Conservation (phyloP, 2,113 vertebrate genomes). For the Brienomyrus brachyistius region DNA sequence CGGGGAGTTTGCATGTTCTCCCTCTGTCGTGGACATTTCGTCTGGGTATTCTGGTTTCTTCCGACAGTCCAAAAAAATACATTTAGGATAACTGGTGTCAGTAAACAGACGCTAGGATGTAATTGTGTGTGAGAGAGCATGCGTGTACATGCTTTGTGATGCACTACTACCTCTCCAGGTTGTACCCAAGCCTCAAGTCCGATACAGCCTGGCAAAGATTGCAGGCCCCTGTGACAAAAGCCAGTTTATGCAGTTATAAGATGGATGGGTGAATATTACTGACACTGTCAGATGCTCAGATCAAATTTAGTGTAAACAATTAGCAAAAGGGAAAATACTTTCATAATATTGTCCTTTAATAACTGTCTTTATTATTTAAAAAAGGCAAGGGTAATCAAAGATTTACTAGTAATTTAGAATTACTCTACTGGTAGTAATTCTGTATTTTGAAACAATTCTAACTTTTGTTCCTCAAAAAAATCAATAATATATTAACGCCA, state of each 20-base stretch:
- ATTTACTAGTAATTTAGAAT: neutral
- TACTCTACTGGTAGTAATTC: neutral
- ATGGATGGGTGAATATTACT: neutral
- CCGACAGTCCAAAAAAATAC: neutral
- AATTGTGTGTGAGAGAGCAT: neutral
- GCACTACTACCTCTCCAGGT: neutral
- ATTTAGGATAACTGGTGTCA: neutral
- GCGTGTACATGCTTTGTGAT: neutral
- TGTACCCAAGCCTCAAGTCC: neutral
- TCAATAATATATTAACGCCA: neutral
- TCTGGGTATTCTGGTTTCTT: neutral
- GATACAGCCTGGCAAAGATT: neutral
- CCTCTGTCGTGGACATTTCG: neutral
- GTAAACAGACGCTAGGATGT: neutral
- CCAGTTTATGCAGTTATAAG: neutral
- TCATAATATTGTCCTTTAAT: neutral
- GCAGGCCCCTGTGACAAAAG: neutral
- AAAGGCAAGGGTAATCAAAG: neutral
- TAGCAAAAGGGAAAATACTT: neutral
- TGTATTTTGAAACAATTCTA: neutral
- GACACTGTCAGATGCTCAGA: neutral
- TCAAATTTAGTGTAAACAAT: neutral
- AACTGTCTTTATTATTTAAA: neutral
- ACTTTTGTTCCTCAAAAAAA: neutral
- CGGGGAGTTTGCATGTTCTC: neutral